Percentiles rank a stretch among this genome's conserved stretches.
Evolutionary conservation across 2,888 invertebrate species (phyloP).

Genomic region (Copidosoma aretas): DNA sequence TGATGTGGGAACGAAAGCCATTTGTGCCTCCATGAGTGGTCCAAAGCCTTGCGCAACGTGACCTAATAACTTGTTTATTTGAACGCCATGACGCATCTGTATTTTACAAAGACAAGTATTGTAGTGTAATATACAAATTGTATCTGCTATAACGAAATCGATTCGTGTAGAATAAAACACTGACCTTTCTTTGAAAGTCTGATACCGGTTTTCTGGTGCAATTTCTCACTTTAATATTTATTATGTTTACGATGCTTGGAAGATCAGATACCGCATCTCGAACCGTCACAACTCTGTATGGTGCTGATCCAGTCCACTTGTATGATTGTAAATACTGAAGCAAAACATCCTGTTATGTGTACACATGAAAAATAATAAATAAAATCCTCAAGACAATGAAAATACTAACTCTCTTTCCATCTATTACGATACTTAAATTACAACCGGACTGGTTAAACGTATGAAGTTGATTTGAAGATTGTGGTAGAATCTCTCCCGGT

Average conservation of each 20-base stretch:
- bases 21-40: conserved; percentile 78
- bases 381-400: no score
- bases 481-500: conserved; percentile 76
- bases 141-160: neutral
- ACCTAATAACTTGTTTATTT: conserved; percentile 69
- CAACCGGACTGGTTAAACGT: conserved; percentile 77
- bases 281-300: conserved; percentile 78
- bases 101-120: conserved; percentile 22
- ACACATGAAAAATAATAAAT: no score
- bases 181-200: conserved; percentile 74
- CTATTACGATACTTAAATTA: conserved; percentile 69
- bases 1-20: conserved; percentile 75
- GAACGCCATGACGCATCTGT: conserved; percentile 69
- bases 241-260: conserved; percentile 77
- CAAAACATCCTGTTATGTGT: conserved; percentile 2
- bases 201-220: conserved; percentile 76
- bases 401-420: conserved; percentile 66
- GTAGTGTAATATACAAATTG: no score
- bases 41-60: conserved; percentile 88
- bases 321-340: conserved; percentile 62
- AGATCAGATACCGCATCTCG: conserved; percentile 85
- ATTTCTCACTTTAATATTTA: conserved; percentile 71
- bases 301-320: conserved; percentile 74
- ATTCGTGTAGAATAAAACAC: conserved; percentile 22
- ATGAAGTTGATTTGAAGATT: conserved; percentile 80